Conservation (phyloP, 2,888 invertebrate species). For the Amitus sp. region DNA sequence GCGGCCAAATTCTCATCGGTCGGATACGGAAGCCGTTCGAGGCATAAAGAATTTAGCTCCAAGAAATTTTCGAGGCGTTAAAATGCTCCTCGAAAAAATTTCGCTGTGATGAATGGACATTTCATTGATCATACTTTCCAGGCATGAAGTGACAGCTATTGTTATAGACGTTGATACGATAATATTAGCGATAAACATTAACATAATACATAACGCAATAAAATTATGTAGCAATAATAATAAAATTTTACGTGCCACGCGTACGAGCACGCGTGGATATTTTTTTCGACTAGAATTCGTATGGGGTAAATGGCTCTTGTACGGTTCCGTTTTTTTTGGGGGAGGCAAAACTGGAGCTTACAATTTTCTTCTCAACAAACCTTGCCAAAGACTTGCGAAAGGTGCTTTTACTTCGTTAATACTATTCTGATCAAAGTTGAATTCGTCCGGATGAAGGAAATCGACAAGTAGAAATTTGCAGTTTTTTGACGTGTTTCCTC, state of each 20-base stretch:
- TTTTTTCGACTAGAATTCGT: slow-evolving; percentile 65
- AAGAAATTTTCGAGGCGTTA: no score
- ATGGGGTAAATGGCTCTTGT: slow-evolving; percentile 59
- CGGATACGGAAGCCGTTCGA: no score
- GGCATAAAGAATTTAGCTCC: no score
- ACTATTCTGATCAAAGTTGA: slow-evolving; percentile 14
- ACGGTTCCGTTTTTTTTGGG: slow-evolving; percentile 49
- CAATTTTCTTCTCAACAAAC: no score
- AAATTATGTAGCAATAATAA: slow-evolving; percentile 41
- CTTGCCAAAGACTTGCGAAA: slow-evolving; percentile 2
- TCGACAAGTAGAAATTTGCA: not conserved
- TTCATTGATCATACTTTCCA: slow-evolving; percentile 40
- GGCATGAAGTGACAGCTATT: no score
- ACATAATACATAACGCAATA: slow-evolving; percentile 24
- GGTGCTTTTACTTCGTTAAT: slow-evolving; percentile 6
- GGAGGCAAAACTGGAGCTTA: slow-evolving; percentile 29
- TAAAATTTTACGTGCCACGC: slow-evolving; percentile 42
- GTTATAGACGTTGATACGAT: slow-evolving; percentile 5
- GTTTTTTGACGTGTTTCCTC: no score
- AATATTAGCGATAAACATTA: slow-evolving; percentile 23
- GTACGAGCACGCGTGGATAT: slow-evolving; percentile 52
- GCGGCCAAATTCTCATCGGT: no score
- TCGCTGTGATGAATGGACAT: slow-evolving; percentile 39
- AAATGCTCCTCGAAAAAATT: no score
- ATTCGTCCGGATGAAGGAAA: not conserved